These are phyloP conservation scores for Xestia xanthographa DNA, from an alignment of 2,888 invertebrate species.

Conservation along the genomic window DNA sequence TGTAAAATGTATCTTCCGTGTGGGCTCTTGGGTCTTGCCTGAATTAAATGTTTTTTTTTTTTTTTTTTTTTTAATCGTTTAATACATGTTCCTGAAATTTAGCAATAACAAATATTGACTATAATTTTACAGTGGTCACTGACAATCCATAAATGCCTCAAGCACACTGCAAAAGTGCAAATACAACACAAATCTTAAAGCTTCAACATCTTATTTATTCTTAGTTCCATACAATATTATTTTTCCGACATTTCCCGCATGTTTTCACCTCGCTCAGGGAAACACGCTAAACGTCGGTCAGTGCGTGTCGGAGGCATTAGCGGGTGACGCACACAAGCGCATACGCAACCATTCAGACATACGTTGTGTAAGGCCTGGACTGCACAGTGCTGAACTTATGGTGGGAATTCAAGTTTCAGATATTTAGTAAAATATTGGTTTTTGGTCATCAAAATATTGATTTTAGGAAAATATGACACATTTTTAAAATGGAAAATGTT, in stretches of 20 bases:
- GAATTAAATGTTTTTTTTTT: too few species aligned
- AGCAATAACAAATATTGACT: background rate
- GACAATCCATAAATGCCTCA: background rate
- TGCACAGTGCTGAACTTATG: slow-evolving; percentile 23
- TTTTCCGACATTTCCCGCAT: slow-evolving; percentile 57
- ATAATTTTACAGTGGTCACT: background rate
- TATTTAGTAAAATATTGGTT: background rate
- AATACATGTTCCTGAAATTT: background rate
- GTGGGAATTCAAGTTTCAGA: background rate
- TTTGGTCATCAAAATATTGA: background rate
- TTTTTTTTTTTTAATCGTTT: background rate
- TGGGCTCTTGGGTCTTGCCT: too few species aligned
- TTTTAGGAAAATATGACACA: background rate
- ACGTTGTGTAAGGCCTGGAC: slow-evolving; percentile 46
- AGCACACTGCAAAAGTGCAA: slow-evolving; percentile 27
- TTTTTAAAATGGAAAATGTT: background rate
- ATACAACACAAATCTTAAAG: slow-evolving; percentile 15
- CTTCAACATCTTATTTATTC: slow-evolving; percentile 31
- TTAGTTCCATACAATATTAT: slow-evolving; percentile 26
- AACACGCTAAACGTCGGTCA: slow-evolving; percentile 69
- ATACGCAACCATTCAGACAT: slow-evolving; percentile 59
- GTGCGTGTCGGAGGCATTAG: slow-evolving; percentile 75
- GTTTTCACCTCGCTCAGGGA: slow-evolving; percentile 61
- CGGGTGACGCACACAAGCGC: slow-evolving; percentile 64
- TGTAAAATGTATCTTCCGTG: too few species aligned